Evolutionary conservation across 2,113 vertebrate species (phyloP), one percentile per base, ranked within the genome.

Genomic region (Actenoides hombroni): DNA sequence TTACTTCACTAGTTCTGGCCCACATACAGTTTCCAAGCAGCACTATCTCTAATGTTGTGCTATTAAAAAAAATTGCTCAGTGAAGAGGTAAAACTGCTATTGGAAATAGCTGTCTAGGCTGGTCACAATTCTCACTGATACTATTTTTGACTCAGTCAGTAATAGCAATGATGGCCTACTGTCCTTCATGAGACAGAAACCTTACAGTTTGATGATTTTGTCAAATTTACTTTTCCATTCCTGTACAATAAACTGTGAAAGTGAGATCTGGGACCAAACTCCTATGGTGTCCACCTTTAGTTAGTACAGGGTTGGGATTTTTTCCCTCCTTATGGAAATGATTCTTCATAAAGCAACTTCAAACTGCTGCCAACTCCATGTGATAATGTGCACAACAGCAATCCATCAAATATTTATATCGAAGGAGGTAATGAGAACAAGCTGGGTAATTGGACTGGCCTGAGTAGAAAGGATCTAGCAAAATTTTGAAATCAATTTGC

Each of bases 391-490:
- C 69, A 64, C 73, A 91, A 85, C 44, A 83, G 69, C 44, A 93
- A 83, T 70, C 26, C 53, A 76, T 90, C 56, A 79, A 93, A 90
- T 57, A 60, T 76, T 78, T 77, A 2, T 44, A 86, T 92, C 73
- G 84, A 82, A 95, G 88, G 48, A 65, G 37, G 35, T 76, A 96
- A 95, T 88, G 65, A 92, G 83, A 96, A 69, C 76, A 94, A 92
- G 69, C 31, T 86, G 77, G 90, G 39, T 82, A 92, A 92, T 81
- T 64, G 73, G 19, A 44, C 53, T 84, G 69, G 51, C 35, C 33
- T 68, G 76, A 88, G 49, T 76, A 92, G 77, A 90, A 93, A 86
- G 31, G 26, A 82, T 93, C 69, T 44, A 61, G 48, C 19, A 90
- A 83, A 93, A 93, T 73, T 95, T 89, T 68, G 57, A 93, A 94